Base-by-base conservation (phyloP, 2,113 vertebrate genomes). In the Mirza zaza region DNA sequence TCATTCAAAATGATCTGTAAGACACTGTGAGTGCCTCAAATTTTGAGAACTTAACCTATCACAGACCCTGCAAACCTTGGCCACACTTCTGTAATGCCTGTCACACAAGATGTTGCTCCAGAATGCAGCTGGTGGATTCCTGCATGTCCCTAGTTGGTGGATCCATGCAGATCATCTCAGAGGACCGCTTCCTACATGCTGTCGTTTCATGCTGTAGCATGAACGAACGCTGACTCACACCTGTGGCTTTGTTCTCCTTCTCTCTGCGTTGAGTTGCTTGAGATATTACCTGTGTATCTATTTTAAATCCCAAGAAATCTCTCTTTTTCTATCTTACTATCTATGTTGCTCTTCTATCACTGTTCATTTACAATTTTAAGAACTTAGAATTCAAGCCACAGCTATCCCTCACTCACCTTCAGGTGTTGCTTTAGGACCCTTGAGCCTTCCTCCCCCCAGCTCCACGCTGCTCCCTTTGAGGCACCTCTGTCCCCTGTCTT, bases 281-380 rank as follows among this genome's bases (percentile, higher is more conserved):
- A 77, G 27, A 17, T 23, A 36, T 39, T 71, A 45, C 67, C 48
- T 77, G 8, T 18, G 61, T 17, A 27, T 57, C 70, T 77, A n/a
- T 27, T 75, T 50, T 82, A 73, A 95, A 65, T 50, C 81, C 88
- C 67, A 61, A 96, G 34, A 2, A 36, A 95, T 42, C 76, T 27
- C 45, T 36, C 20, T 70, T 70, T 83, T 48, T 76, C 92, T 21
- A 5, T 29, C 50, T 36, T 84, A 39, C 68, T 75, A 32, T 27
- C 61, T 32, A 42, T 23, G 1, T 45, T 21, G 20, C 42, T 73
- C 70, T 68, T 59, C 90, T 5, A 25, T 59, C 63, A 42, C 71
- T 63, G 71, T 73, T 50, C 71, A 42, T 4, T 61, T 50, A 86
- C 63, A 61, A 45, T 57, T 55, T 68, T 45, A 48, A 27, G 17